Evolutionary conservation across 1,140 invertebrate genomes (phyloP), one percentile per base, ranked within the genome.

Genomic region (Saccostrea echinata): DNA sequence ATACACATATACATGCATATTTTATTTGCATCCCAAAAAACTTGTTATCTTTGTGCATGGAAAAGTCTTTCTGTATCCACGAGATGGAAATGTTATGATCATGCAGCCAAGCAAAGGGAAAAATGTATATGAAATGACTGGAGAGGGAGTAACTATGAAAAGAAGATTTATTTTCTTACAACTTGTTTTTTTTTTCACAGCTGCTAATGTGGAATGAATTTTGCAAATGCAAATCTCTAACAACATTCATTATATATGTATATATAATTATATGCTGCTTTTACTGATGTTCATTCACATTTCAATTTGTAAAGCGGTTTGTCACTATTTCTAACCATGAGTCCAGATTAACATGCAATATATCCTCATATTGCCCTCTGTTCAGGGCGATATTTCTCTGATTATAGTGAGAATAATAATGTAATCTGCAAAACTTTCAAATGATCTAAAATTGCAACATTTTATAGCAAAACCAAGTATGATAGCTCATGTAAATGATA

Each of bases 141-240:
- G 18, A 61, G 21, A 18, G 18, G 55, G n/a, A 61, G 2, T 21
- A 61, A 18, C 6, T 1, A 61, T 57, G 21, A 57, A 57, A 43
- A 57, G 55, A 21, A 61, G 1, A 61, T 21, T 18, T 61, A 18
- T 61, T 4, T 61, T 61, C 55, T 61, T 18, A 2, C 55, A 61
- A n/a, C n/a, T n/a, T n/a, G n/a, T n/a, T 61, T 30, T 76, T 30
- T 33, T 76, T 33, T 76, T 33, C 68, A 71, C 64, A 76, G 68
- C 27, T 76, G 11, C 68, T 33, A 27, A 76, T 76, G 11, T 33
- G 24, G 68, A 76, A 76, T 76, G 68, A 76, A 30, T 71, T 13
- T 71, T 24, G 11, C 57, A 71, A 27, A 71, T 27, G 64, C 24
- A 71, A 27, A 71, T 64, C n/a, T 33, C 68, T 76, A 76, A 76